Base-by-base conservation (phyloP, 2,113 vertebrate species). In the Menidia beryllina region DNA sequence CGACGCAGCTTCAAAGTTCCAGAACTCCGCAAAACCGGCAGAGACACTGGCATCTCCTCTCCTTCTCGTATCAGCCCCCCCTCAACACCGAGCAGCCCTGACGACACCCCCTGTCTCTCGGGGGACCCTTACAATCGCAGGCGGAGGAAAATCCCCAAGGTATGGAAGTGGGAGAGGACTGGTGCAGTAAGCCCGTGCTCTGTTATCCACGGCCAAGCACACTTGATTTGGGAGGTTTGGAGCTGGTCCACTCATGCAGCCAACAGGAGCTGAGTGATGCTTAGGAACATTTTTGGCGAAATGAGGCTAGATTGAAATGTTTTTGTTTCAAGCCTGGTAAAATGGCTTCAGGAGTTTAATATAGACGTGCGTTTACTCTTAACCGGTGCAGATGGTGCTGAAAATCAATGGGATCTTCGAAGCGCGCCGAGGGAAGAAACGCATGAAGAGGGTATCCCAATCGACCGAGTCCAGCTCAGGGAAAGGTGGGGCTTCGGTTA, bases 321-420 rank as follows among this genome's bases (percentile, higher is more conserved):
- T 12, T 45, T 45, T 45, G 41, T 45, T 4, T 19, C 15, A 34
- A n/a, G 41, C 17, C 41, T 19, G 41, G 17, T 19, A 45, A 75
- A 34, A 34, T 34, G 10, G 71, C 69, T 67, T 43, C 62, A 66
- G 24, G 39, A 52, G 5, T 63, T 48, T 39, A 67, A 79, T 60
- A 48, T 38, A 10, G 21, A 19, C 55, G 34, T 70, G 74, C 84
- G 50, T 68, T 45, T 77, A 15, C 27, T 47, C 81, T 64, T 51
- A 20, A 51, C 47, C 66, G 38, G 49, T 73, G 63, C 94, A 98
- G 97, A 94, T 98, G 86, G 97, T 98, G 68, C 85, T 96, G 89
- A 95, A 95, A 88, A 98, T 98, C 93, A 98, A 98, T 41, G 94
- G 94, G 83, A 94, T 97, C 80, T 98, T 97, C 12, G 97, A 98